phyloP scores from a whole-genome alignment of 2,888 invertebrate genomes.

The Andrena bicolor region DNA sequence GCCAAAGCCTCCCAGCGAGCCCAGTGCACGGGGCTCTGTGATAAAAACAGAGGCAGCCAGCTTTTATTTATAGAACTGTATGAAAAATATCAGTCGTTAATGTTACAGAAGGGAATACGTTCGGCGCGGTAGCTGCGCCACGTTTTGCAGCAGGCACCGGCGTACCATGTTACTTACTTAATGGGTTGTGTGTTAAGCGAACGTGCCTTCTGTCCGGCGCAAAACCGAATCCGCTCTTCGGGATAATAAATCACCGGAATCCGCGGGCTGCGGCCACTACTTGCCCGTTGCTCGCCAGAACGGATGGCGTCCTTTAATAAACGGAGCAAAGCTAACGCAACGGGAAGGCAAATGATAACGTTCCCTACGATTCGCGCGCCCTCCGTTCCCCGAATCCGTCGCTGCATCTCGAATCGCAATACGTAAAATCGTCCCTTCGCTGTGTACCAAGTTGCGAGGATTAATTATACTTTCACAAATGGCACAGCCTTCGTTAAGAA shows the following conservation, averaged over 20 bases:
- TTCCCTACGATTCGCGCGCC: conserved; percentile 21
- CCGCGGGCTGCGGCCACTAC: conserved; percentile 35
- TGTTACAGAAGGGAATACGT: conserved; percentile 56
- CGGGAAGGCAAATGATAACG: conserved; percentile 45
- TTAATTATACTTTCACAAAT: not conserved
- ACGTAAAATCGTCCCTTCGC: not conserved
- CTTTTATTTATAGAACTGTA: conserved; percentile 18
- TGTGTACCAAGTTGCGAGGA: not conserved
- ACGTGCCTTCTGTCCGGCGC: conserved; percentile 64
- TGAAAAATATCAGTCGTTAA: conserved; percentile 36
- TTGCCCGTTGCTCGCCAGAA: conserved; percentile 36
- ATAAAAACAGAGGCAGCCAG: not conserved
- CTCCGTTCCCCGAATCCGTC: not conserved
- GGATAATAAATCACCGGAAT: conserved; percentile 60
- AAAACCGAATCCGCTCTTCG: conserved; percentile 57
- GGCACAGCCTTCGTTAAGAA: too few relatives aligned
- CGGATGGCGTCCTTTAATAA: conserved; percentile 52
- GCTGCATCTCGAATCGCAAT: not conserved
- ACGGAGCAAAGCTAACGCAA: conserved; percentile 25
- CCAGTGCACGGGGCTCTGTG: not conserved
- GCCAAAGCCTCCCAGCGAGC: not conserved
- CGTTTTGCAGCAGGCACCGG: conserved; percentile 55
- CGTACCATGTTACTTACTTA: conserved; percentile 60
- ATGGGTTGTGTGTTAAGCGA: conserved; percentile 64
- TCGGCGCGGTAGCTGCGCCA: conserved; percentile 40